Conservation (phyloP, 2,888 invertebrate genomes). For the Platycnemis pennipes region DNA sequence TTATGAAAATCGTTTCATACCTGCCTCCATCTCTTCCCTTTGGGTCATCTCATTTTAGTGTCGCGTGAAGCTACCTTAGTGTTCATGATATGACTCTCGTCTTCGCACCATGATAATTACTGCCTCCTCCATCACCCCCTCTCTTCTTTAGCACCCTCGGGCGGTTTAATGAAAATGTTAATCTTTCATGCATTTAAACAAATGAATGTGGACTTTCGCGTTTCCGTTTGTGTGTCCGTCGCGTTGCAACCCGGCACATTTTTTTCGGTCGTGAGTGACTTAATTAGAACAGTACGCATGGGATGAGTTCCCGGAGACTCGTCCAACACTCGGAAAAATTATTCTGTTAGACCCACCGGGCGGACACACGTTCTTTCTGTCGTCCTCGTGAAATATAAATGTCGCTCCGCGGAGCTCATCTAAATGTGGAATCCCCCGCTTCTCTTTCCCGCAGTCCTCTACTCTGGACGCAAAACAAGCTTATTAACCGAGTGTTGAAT, state of each 20-base stretch:
- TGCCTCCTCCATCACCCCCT: background rate
- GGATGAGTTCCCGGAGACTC: slow-evolving; percentile 44
- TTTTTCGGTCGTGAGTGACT: background rate
- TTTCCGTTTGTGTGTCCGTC: background rate
- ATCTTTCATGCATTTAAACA: background rate
- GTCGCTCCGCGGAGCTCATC: background rate
- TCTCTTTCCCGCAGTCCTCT: background rate
- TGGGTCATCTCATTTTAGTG: background rate
- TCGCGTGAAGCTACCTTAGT: background rate
- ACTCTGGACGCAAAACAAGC: background rate
- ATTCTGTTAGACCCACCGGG: background rate
- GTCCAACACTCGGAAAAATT: slow-evolving; percentile 14
- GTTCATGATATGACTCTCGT: background rate
- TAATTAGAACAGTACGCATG: slow-evolving; percentile 47
- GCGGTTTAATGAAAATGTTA: slow-evolving; percentile 7
- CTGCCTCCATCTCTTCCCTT: background rate
- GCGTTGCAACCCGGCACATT: background rate
- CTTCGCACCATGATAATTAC: background rate
- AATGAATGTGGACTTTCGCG: background rate
- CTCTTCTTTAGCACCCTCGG: no score
- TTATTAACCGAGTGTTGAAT: slow-evolving; percentile 14
- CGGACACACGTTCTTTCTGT: no score
- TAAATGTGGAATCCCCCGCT: background rate
- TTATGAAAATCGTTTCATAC: background rate
- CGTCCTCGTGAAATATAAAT: slow-evolving; percentile 60